Percentiles rank a stretch among this genome's conserved stretches.
phyloP scores from a whole-genome alignment of 2,797 vertebrate species.

The Meriones psammophilus region DNA sequence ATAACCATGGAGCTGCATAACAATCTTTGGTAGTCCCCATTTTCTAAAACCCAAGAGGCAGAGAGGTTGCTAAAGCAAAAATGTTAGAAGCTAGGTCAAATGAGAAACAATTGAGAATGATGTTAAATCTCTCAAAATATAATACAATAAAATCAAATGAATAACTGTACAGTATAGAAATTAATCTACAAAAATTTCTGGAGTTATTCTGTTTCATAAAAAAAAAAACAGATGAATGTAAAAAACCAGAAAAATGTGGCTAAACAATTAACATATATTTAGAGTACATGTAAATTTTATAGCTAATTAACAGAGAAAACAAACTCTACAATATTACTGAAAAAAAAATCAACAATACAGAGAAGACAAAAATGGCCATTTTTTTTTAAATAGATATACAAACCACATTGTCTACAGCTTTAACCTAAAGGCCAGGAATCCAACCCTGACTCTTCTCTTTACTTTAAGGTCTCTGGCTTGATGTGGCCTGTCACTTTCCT shows the following conservation, averaged over 20 bases:
- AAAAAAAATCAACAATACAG: constrained; percentile 39
- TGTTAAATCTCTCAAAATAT: constrained; percentile 44
- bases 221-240: neutral
- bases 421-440: constrained; percentile 6
- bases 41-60: constrained; percentile 44
- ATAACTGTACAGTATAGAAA: constrained; percentile 1
- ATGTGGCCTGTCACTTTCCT: constrained; percentile 28
- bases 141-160: constrained; percentile 50
- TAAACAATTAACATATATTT: constrained; percentile 38
- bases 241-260: constrained; percentile 26
- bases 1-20: neutral
- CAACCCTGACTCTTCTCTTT: constrained; percentile 48
- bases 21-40: neutral
- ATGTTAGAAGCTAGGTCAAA: constrained; percentile 53
- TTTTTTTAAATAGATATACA: constrained; percentile 30
- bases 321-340: constrained; percentile 42
- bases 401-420: neutral
- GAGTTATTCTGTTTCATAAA: constrained; percentile 66
- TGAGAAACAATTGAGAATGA: constrained; percentile 22
- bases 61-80: neutral
- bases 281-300: constrained; percentile 44
- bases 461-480: neutral
- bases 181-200: constrained; percentile 45
- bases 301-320: constrained; percentile 39
- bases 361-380: neutral